Conservation (phyloP, 1,140 invertebrate species). For the Cyclargus thomasi region DNA sequence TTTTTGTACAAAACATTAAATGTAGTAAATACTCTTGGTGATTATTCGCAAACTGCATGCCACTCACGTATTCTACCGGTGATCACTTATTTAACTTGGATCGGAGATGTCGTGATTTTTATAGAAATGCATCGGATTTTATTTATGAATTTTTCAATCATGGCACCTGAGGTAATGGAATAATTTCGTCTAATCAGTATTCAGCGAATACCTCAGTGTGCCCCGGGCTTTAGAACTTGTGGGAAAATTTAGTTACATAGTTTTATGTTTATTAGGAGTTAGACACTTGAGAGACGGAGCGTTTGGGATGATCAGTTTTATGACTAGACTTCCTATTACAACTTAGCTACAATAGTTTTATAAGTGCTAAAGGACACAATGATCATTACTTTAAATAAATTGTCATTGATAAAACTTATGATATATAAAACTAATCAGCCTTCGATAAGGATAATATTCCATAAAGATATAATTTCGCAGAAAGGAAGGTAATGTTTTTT, state of each 20-base stretch:
- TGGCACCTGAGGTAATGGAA: slow-evolving; percentile 54
- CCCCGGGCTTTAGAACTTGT: slow-evolving; percentile 37
- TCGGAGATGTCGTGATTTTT: slow-evolving; percentile 60
- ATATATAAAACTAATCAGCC: too few species aligned
- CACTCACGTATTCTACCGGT: slow-evolving; percentile 57
- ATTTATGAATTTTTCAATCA: slow-evolving; percentile 66
- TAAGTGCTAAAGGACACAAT: too few species aligned
- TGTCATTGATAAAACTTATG: too few species aligned
- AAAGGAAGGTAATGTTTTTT: neutral
- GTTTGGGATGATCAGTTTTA: too few species aligned
- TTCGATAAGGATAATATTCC: too few species aligned
- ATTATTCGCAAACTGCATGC: slow-evolving; percentile 18
- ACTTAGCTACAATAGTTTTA: too few species aligned
- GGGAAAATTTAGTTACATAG: slow-evolving; percentile 36
- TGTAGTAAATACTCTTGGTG: slow-evolving; percentile 4
- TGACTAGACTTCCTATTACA: too few species aligned
- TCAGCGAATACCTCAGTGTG: slow-evolving; percentile 49
- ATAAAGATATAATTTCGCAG: too few species aligned
- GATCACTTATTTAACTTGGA: slow-evolving; percentile 71
- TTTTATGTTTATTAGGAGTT: neutral
- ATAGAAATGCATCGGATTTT: slow-evolving; percentile 64
- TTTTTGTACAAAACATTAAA: too few species aligned
- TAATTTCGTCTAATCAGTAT: slow-evolving; percentile 64
- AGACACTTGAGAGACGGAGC: too few species aligned
- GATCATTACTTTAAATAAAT: too few species aligned